These are phyloP conservation scores for Pseudopodoces humilis DNA, from an alignment of 2,113 vertebrate genomes.

Conservation along the genomic window DNA sequence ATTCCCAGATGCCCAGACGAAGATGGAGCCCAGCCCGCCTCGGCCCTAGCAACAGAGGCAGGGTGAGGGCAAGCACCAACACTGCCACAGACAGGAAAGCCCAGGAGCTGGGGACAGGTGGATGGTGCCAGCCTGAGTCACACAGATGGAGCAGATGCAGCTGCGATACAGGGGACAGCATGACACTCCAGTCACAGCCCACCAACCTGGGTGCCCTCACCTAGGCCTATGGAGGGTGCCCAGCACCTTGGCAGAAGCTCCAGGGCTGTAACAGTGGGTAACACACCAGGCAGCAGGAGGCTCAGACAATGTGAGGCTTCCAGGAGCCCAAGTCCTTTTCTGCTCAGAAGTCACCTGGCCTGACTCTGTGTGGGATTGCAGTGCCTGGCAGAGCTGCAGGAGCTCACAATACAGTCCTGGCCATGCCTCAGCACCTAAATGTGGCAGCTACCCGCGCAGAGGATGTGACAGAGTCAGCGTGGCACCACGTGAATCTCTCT, in stretches of 20 bases:
- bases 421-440: fast-evolving
- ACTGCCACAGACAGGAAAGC: not conserved
- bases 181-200: not conserved
- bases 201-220: fast-evolving
- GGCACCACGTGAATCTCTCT: fast-evolving
- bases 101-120: not conserved
- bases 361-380: not conserved
- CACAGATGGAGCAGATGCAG: not conserved
- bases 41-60: constrained; percentile 82
- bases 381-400: fast-evolving
- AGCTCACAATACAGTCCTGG: fast-evolving
- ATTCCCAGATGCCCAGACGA: constrained; percentile 97
- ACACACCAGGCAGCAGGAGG: not conserved
- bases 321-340: not conserved
- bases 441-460: not conserved
- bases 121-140: fast-evolving
- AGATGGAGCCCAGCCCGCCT: constrained; percentile 91
- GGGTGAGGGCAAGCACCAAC: not conserved
- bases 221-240: not conserved
- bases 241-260: not conserved
- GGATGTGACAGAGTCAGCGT: fast-evolving
- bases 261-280: not conserved
- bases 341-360: not conserved
- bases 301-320: not conserved
- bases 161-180: not conserved